A percentile compares a stretch with the other conserved stretches of the same genome.
phyloP scores from a whole-genome alignment of 2,797 vertebrate genomes.

The Fistularia tabacaria region DNA sequence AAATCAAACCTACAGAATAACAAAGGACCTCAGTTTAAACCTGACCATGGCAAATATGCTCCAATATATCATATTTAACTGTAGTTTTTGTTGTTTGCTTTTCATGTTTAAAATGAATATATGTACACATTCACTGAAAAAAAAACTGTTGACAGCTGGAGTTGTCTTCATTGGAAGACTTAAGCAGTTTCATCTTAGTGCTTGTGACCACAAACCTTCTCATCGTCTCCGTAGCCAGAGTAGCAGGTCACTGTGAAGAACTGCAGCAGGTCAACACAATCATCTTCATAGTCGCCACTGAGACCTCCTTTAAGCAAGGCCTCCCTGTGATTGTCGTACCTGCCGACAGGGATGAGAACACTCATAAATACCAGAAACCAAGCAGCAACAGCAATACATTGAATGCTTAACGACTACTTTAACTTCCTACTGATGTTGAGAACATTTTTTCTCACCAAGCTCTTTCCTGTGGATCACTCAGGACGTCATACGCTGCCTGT shows the following conservation, averaged over 20 bases:
- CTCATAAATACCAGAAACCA: too few relatives aligned
- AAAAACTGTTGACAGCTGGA: too few relatives aligned
- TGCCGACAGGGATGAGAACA: conserved; percentile 35
- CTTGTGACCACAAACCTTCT: conserved; percentile 76
- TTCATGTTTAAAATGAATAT: too few relatives aligned
- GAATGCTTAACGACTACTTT: too few relatives aligned
- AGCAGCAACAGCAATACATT: too few relatives aligned
- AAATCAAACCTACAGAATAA: too few relatives aligned
- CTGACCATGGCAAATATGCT: too few relatives aligned
- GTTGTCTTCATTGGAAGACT: not conserved
- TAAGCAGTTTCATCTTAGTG: not conserved
- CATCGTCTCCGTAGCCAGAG: conserved; percentile 88
- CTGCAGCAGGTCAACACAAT: conserved; percentile 87
- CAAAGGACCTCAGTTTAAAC: too few relatives aligned
- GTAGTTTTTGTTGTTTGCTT: too few relatives aligned
- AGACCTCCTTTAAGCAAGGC: conserved; percentile 88
- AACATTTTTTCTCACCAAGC: conserved; percentile 81
- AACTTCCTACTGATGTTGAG: too few relatives aligned
- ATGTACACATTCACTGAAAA: too few relatives aligned
- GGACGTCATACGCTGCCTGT: conserved; percentile 93
- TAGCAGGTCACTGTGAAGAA: conserved; percentile 95
- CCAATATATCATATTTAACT: too few relatives aligned
- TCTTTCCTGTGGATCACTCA: conserved; percentile 93
- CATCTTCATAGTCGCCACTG: conserved; percentile 87
- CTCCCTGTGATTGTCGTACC: conserved; percentile 97